Base-by-base conservation (phyloP, 2,113 vertebrate species). In the Phycodurus eques region DNA sequence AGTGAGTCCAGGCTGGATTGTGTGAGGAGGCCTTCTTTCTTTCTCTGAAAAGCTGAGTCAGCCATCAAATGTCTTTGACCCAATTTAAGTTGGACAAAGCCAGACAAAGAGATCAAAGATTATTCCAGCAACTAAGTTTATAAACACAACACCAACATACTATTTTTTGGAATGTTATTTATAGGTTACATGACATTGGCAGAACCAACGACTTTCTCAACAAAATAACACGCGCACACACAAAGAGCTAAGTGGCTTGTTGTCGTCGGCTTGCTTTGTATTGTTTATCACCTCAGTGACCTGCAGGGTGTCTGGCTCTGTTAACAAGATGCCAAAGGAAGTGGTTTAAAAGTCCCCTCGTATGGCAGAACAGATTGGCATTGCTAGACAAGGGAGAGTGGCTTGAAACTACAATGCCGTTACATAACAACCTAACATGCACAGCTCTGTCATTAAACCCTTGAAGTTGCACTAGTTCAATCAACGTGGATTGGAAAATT, bases 301-400 rank as follows among this genome's bases (percentile, higher is more conserved):
- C 83, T 56, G 65, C 80, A 76, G 85, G 77, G 82, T 79, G 88
- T 87, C 89, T 90, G 85, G 81, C 81, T 75, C 75, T 14, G 70
- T 74, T 80, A 83, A 83, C 85, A 42, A 85, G 75, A 76, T 77
- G 77, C 86, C 83, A 78, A 85, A 88, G 87, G 90, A 89, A 89
- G 88, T 73, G 83, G 86, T 87, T 33, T 85, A 83, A 74, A 83
- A 74, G 80, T 77, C 81, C 81, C 59, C 64, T 42, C 67, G 66
- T 70, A 72, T 69, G 76, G 79, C n/a, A 15, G 13, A 53, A 67
- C 31, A 27, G 78, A 75, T 79, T 79, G 77, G 65, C 78, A 53
- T 62, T 13, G 71, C 72, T 77, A 76, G 62, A 80, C 67, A 75
- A 81, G 67, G 56, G 72, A 79, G 71, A 76, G 70, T 72, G 61